Base-by-base conservation (phyloP, 2,113 vertebrate species). In the Psittacus erithacus region DNA sequence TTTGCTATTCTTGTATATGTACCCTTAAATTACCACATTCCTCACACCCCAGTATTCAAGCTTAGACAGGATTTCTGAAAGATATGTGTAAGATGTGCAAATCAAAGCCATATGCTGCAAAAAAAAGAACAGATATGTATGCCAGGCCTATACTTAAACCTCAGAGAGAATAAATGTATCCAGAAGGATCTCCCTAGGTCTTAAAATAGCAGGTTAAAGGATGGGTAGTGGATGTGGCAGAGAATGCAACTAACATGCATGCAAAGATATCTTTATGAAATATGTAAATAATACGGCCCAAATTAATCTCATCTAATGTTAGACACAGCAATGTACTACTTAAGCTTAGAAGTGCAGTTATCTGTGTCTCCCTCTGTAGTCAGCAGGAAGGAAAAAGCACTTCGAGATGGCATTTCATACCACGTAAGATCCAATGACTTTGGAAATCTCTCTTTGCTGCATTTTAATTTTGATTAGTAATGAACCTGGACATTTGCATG, bases 31-130 rank as follows among this genome's bases (percentile, higher is more conserved):
- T 50, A 18, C 33, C 35, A 35, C 43, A 68, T 84, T 84, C 14
- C 20, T 95, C 33, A 62, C 77, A 76, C 35, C 28, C 84, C 62
- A 25, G 3, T 35, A 27, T 84, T 92, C 50, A 88, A 43, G 46
- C 39, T 92, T 74, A 93, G n/a, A 39, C 14, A 91, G 27, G 20
- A 64, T 86, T 95, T 92, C 73, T 94, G 29, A 75, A 83, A 84
- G 43, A 41, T 52, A 41, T n/a, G 14, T 81, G 39, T 22, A 78
- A 93, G 20, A 81, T 91, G 70, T 75, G 62, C 55, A 84, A 91
- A 86, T 89, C 80, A 68, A 75, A 89, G 33, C 81, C 78, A 79
- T 82, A 82, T 85, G 81, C n/a, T 88, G 13, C 12, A 62, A 67
- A 59, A 63, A 29, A 31, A 12, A 23, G 12, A 39, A 16, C 33